Percentiles rank a stretch among this genome's conserved stretches.
These are phyloP conservation scores for Falco columbarius DNA, from an alignment of 2,797 vertebrate genomes.

Conservation along the genomic window DNA sequence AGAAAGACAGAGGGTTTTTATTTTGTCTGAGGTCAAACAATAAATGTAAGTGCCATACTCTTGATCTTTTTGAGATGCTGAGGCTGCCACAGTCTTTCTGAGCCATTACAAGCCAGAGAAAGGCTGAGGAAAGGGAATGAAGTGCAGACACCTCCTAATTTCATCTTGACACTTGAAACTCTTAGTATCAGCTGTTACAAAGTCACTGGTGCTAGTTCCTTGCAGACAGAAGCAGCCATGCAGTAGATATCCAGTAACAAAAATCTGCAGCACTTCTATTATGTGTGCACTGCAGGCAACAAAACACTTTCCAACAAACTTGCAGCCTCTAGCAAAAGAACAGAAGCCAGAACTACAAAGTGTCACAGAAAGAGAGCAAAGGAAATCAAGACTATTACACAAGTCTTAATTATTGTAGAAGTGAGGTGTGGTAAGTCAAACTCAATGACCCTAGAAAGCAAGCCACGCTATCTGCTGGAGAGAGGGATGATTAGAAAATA, in stretches of 20 bases:
- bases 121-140: neutral
- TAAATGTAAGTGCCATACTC: neutral
- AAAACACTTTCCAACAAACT: neutral
- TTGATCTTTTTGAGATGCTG: neutral
- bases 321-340: neutral
- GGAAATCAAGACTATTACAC: neutral
- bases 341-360: neutral
- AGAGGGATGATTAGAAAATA: neutral
- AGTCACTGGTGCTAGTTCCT: neutral
- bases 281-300: neutral
- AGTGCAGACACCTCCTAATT: neutral
- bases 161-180: neutral
- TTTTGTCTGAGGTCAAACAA: slow-evolving; percentile 7
- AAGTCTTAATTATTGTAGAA: neutral
- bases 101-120: neutral
- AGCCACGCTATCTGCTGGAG: neutral
- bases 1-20: neutral
- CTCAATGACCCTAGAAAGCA: neutral
- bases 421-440: neutral
- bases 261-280: neutral
- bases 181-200: neutral
- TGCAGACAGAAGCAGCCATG: neutral
- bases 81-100: neutral
- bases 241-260: neutral
- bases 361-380: neutral